These are phyloP conservation scores for Allolobophora icterica DNA, from an alignment of 2,888 invertebrate species.

Conservation along the genomic window DNA sequence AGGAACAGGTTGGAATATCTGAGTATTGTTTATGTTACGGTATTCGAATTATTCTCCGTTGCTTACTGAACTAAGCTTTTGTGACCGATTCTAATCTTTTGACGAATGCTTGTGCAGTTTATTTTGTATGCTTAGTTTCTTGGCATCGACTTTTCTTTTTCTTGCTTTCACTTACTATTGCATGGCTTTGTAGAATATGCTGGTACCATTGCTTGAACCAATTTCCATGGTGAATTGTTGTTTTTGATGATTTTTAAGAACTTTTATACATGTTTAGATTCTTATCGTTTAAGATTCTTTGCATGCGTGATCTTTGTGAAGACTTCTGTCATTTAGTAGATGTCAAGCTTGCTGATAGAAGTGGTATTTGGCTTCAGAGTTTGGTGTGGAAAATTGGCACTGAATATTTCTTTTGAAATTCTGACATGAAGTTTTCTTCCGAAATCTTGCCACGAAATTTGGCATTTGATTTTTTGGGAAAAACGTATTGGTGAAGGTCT, in stretches of 20 bases:
- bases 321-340: background rate
- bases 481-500: background rate
- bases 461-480: background rate
- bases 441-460: background rate
- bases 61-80: background rate
- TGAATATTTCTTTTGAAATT: too few species aligned
- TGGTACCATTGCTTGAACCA: background rate
- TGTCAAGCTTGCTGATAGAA: background rate
- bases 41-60: background rate
- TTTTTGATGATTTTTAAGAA: background rate
- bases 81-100: background rate
- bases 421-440: too few species aligned
- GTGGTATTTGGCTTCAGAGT: background rate
- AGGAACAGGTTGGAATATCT: slow-evolving; percentile 26
- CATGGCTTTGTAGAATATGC: background rate
- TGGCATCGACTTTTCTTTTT: background rate
- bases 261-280: background rate
- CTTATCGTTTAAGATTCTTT: background rate
- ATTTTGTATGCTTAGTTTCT: background rate
- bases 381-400: background rate
- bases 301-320: background rate
- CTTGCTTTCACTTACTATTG: background rate
- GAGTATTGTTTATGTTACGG: background rate
- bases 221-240: background rate
- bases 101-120: background rate